These are phyloP conservation scores for Hemiprocne comata DNA, from an alignment of 2,113 vertebrate species.

Conservation along the genomic window DNA sequence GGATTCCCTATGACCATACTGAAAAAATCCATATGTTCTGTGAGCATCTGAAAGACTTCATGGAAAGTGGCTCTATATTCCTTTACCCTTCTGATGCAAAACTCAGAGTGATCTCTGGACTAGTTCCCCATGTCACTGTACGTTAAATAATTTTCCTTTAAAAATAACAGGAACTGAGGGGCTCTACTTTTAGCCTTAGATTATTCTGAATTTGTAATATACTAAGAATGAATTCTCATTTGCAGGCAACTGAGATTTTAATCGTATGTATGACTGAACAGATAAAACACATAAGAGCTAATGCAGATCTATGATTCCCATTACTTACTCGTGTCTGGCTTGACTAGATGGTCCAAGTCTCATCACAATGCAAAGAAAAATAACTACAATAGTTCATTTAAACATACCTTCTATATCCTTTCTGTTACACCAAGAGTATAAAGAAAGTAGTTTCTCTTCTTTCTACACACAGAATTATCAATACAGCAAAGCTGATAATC, in stretches of 20 bases:
- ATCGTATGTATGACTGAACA: neutral
- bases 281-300: neutral
- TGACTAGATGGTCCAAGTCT: neutral
- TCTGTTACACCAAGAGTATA: neutral
- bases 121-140: neutral
- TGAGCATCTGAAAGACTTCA: neutral
- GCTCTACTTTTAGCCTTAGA: neutral
- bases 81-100: neutral
- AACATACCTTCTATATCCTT: neutral
- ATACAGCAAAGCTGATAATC: neutral
- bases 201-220: neutral
- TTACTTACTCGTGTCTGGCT: neutral
- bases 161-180: constrained; percentile 5
- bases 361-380: neutral
- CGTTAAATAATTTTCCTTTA: constrained; percentile 15
- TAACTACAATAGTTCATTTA: neutral
- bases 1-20: neutral
- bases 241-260: neutral
- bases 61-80: neutral
- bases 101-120: neutral
- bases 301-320: neutral
- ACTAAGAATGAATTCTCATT: neutral
- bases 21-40: neutral
- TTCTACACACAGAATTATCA: neutral
- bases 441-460: neutral